phyloP scores from a whole-genome alignment of 1,140 invertebrate genomes.

The Camponotus vicinus region DNA sequence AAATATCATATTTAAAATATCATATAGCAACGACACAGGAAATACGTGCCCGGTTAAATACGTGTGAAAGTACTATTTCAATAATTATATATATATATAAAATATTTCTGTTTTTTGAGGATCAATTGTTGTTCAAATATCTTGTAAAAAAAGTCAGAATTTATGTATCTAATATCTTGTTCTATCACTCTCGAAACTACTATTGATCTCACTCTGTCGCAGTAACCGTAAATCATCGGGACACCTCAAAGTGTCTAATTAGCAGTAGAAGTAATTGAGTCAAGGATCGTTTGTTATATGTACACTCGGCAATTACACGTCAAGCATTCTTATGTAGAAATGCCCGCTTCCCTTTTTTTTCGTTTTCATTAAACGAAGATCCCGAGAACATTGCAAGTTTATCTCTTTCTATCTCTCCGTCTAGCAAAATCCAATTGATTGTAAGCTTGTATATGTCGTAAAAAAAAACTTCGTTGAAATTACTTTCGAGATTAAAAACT shows the following conservation, averaged over 20 bases:
- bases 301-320: not conserved
- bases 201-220: conserved; percentile 37
- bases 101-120: too few species aligned
- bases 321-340: conserved; percentile 10
- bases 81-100: not conserved
- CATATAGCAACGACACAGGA: not conserved
- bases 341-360: not conserved
- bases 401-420: not conserved
- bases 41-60: not conserved
- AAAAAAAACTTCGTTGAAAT: conserved; percentile 46
- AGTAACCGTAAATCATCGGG: conserved; percentile 30
- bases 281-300: conserved; percentile 39
- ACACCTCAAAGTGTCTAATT: conserved; percentile 48
- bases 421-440: conserved; percentile 51
- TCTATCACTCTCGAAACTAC: not conserved
- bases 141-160: not conserved
- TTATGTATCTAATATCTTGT: conserved; percentile 43
- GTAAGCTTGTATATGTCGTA: conserved; percentile 41
- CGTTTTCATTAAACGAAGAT: conserved; percentile 16
- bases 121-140: not conserved
- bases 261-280: conserved; percentile 49
- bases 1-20: not conserved
- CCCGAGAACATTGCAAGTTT: not conserved
- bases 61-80: not conserved
- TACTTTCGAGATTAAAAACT: conserved; percentile 58